phyloP scores from a whole-genome alignment of 2,888 invertebrate genomes.

The Phortica magna region DNA sequence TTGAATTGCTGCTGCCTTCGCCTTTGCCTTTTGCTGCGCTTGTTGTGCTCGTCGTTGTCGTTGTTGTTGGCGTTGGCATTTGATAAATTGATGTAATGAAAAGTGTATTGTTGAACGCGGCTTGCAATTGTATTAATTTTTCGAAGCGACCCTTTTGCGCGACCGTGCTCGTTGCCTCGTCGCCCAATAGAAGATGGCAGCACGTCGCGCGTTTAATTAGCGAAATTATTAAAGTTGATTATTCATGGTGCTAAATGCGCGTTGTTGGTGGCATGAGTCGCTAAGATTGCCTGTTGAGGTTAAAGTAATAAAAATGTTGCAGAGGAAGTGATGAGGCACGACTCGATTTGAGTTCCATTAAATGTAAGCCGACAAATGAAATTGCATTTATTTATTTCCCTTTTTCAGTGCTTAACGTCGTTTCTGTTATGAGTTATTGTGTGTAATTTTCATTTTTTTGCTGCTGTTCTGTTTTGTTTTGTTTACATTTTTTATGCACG shows the following conservation, averaged over 20 bases:
- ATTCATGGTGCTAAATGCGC: background rate
- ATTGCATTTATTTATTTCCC: background rate
- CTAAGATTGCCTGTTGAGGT: background rate
- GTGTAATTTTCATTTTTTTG: background rate
- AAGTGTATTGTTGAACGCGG: background rate
- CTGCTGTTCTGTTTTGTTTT: no score
- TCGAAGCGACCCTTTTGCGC: background rate
- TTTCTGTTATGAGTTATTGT: background rate
- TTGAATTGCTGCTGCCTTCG: background rate
- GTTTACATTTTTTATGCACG: background rate
- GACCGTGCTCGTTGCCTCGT: background rate
- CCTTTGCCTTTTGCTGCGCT: background rate
- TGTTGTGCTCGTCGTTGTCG: conserved; percentile 13
- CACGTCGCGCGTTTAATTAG: conserved; percentile 48
- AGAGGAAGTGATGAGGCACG: background rate
- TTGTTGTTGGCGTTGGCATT: conserved; percentile 37
- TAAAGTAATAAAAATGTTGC: background rate
- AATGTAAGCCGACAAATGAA: background rate
- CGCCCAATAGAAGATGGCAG: background rate
- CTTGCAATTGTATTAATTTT: background rate
- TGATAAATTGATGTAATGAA: conserved; percentile 55
- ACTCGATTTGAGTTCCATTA: background rate
- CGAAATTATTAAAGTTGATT: conserved; percentile 65
- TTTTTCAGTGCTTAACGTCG: background rate
- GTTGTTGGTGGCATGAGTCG: background rate